phyloP scores from a whole-genome alignment of 1,140 invertebrate species.

The Tribolium castaneum region DNA sequence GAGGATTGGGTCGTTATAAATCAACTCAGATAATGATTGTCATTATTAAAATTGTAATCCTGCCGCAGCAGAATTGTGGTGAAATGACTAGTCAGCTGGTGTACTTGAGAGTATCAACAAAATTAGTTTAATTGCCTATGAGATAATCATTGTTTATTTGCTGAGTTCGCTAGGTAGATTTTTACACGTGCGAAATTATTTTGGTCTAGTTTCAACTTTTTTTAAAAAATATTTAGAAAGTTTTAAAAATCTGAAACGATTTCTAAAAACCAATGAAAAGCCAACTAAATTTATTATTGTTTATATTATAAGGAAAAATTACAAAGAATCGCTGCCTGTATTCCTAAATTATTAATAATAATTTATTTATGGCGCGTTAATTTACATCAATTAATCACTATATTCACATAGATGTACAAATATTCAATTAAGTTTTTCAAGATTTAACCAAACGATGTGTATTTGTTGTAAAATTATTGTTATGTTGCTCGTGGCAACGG shows the following conservation, averaged over 20 bases:
- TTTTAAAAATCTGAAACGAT: too few species aligned
- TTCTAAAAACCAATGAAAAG: too few species aligned
- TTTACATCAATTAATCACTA: too few species aligned
- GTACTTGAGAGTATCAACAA: too few species aligned
- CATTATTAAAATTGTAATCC: background rate
- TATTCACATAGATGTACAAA: too few species aligned
- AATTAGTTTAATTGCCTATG: too few species aligned
- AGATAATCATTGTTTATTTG: too few species aligned
- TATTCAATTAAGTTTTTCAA: slow-evolving; percentile 18
- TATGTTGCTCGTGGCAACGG: background rate
- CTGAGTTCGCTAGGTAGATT: too few species aligned
- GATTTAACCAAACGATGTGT: background rate
- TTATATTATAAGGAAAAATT: background rate
- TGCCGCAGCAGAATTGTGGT: background rate
- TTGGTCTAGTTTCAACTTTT: background rate
- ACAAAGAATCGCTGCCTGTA: background rate
- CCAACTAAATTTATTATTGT: background rate
- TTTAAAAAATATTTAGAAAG: too few species aligned
- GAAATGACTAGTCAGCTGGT: background rate
- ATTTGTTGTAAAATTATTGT: background rate
- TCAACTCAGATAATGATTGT: background rate
- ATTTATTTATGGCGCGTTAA: too few species aligned
- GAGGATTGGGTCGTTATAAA: background rate
- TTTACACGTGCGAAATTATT: too few species aligned
- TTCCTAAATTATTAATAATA: background rate